Evolutionary conservation across 2,888 invertebrate genomes (phyloP), one percentile per base, ranked within the genome.

Genomic region (Encarsia formosa): DNA sequence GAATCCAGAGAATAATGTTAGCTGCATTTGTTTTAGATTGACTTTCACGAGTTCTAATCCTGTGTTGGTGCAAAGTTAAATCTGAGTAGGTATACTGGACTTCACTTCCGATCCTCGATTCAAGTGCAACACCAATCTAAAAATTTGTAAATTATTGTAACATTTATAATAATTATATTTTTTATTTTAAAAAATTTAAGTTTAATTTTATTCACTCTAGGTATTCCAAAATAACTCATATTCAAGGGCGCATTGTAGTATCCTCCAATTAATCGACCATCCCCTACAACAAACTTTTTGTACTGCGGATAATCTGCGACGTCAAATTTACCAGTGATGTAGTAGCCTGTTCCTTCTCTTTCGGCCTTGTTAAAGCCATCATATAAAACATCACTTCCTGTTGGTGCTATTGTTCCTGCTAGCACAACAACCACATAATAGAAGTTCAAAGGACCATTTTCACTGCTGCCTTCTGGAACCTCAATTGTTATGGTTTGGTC

Each of bases 311-410:
- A 69, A 58, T 75, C 81, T 59, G 82, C 78, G 19, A 86, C 83
- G 48, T 82, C 79, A 54, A 94, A 74, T 71, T 91, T 88, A 1
- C 89, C 93, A 5, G 91, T 81, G 24, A 93, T 85, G 67, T 94
- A 94, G 69, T 89, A 92, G 3, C 85, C 83, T 4, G 85, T 70
- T 1, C 85, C 86, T 55, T 86, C 81, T 35, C 81, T 79, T 45
- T 76, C 75, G 0, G 93, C 85, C 63, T 81, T 80, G 50, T 82
- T 74, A 73, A 83, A 85, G 65, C 84, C 81, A 3, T 61, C 53
- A 42, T 66, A 69, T 11, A 57, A n/a, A 80, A 80, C 15, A 85
- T 77, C 45, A 77, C 78, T 29, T 81, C 80, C 49, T 75, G 76
- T 58, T 81, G 83, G 65, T 83, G 86, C 18, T 79, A 81, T 70